Base-by-base conservation (phyloP, 2,113 vertebrate species). In the Dromaius novaehollandiae region DNA sequence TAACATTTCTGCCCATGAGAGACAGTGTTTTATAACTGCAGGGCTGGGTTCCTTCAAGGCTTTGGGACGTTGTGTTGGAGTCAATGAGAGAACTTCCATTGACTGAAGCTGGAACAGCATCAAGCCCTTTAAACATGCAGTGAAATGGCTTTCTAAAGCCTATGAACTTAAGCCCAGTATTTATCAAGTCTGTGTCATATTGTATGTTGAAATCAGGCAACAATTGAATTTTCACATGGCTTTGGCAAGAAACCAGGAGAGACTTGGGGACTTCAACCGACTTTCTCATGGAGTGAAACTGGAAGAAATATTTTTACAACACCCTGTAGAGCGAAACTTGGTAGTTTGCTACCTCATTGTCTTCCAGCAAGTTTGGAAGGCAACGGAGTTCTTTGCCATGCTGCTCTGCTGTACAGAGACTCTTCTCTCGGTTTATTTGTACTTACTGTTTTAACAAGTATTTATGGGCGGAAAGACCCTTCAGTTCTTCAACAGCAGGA, bases 191-290 rank as follows among this genome's bases (percentile, higher is more conserved):
- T 95, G 82, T 91, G 91, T 91, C 69, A 68, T 63, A 70, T 95
- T 78, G 74, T 83, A 64, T 96, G 93, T 97, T 86, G 96, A 97
- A 97, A 97, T 96, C 76, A 50, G 80, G 88, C 88, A 95, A 92
- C 80, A 92, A 94, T 91, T 90, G 94, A 93, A 18, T 96, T 96
- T 97, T 96, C 88, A 86, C 48, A 93, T 40, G 56, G 95, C 69
- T 93, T 90, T 97, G 94, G 94, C 97, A 86, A 78, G 82, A 30
- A 79, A 88, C 73, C 85, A 95, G 82, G 38, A 51, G 77, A 24
- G 77, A 6, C 88, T 79, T 24, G 22, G 44, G 90, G 85, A 26
- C 82, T 91, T 93, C 69, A 34, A 53, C 76, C 51, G 73, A 50
- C 85, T 97, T 96, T 96, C 91, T 96, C 85, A 86, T 95, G 88